A percentile compares a stretch with the other conserved stretches of the same genome.
These are phyloP conservation scores for Mola mola DNA, from an alignment of 2,113 vertebrate genomes.

Conservation along the genomic window DNA sequence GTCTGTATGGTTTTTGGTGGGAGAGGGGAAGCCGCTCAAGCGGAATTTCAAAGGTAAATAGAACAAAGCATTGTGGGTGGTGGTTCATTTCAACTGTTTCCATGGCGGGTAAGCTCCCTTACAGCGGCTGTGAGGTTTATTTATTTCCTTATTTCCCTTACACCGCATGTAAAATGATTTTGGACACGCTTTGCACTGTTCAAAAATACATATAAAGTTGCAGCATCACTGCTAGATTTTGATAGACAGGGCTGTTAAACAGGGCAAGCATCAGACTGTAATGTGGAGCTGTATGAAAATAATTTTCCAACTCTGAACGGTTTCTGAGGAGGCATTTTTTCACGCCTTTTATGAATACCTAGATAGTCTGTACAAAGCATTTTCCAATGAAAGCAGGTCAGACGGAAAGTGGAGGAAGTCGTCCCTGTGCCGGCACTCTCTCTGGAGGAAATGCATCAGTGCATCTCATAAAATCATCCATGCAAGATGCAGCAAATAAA, in stretches of 20 bases:
- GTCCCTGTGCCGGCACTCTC: slow-evolving; percentile 20
- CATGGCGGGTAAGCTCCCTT: slow-evolving; percentile 50
- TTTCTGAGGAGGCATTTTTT: slow-evolving; percentile 1
- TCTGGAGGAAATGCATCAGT: slow-evolving; percentile 36
- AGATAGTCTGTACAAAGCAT: slow-evolving; percentile 12
- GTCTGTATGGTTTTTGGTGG: slow-evolving; percentile 49
- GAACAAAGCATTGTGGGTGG: slow-evolving; percentile 61
- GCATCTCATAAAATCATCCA: slow-evolving; percentile 43
- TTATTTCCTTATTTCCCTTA: slow-evolving; percentile 36
- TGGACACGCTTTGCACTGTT: slow-evolving; percentile 39
- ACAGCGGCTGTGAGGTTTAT: slow-evolving; percentile 40
- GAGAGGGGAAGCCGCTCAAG: slow-evolving; percentile 42
- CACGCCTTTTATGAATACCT: background rate
- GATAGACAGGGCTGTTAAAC: slow-evolving; percentile 22
- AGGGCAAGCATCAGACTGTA: background rate
- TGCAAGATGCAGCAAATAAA: slow-evolving; percentile 52
- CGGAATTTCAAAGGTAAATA: slow-evolving; percentile 53
- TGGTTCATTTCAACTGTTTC: slow-evolving; percentile 55
- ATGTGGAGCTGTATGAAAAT: background rate
- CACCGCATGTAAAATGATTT: slow-evolving; percentile 34
- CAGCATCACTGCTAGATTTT: background rate
- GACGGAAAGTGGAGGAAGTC: slow-evolving; percentile 33
- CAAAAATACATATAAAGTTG: slow-evolving; percentile 23
- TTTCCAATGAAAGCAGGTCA: slow-evolving; percentile 48
- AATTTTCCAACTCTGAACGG: background rate